Conservation (phyloP, 2,797 vertebrate genomes). For the Semotilus atromaculatus region DNA sequence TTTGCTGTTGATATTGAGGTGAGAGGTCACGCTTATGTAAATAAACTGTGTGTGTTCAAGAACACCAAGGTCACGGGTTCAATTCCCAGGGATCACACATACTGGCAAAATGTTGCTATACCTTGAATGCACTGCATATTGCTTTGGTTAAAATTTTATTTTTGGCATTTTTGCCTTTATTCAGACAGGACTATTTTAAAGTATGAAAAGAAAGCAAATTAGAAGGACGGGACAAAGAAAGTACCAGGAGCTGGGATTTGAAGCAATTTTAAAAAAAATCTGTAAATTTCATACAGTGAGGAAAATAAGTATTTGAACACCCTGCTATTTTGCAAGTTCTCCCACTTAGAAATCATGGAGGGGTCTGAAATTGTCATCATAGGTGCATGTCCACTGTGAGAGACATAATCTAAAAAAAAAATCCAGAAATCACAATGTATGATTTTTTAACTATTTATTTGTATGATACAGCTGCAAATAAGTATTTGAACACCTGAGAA, state of each 20-base stretch:
- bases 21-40: slow-evolving; percentile 24
- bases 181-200: background rate
- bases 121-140: background rate
- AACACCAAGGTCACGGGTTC: slow-evolving; percentile 23
- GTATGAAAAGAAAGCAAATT: background rate
- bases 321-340: too few relatives aligned
- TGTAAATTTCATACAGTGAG: too few relatives aligned
- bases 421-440: too few relatives aligned
- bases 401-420: too few relatives aligned
- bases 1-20: slow-evolving; percentile 21
- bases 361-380: too few relatives aligned
- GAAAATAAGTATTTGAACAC: too few relatives aligned
- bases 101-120: slow-evolving; percentile 2
- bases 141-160: background rate
- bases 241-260: background rate
- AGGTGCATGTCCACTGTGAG: too few relatives aligned
- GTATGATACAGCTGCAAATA: too few relatives aligned
- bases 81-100: background rate
- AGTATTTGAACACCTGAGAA: too few relatives aligned
- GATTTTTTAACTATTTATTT: too few relatives aligned
- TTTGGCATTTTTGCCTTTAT: slow-evolving; percentile 8
- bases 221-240: background rate
- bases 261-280: background rate
- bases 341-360: too few relatives aligned
- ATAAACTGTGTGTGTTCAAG: slow-evolving; percentile 20